Evolutionary conservation across 2,113 vertebrate genomes (phyloP).

Genomic region (Cettia cetti): DNA sequence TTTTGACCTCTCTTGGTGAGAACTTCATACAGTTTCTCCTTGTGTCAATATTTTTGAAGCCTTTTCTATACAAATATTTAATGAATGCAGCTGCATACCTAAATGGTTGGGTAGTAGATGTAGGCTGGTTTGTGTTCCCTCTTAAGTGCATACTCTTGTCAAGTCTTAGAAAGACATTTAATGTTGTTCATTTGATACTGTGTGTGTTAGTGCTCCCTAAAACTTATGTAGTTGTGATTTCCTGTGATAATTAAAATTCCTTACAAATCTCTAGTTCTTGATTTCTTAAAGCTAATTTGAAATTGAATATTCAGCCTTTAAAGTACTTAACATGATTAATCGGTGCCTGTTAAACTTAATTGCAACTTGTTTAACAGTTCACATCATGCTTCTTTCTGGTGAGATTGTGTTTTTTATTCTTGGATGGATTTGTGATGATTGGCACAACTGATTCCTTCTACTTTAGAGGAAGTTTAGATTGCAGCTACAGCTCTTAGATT

Average conservation of each 20-base stretch:
- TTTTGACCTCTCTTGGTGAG: background rate
- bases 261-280: background rate
- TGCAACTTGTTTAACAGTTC: background rate
- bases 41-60: constrained; percentile 7
- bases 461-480: background rate
- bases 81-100: constrained; percentile 11
- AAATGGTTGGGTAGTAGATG: background rate
- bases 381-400: background rate
- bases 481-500: background rate
- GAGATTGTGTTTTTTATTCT: background rate
- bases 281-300: background rate
- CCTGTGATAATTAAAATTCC: background rate
- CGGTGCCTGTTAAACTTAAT: background rate
- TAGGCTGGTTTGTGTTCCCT: background rate
- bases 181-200: background rate
- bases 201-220: background rate
- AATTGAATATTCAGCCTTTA: background rate
- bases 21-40: background rate
- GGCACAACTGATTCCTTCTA: background rate
- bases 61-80: constrained; percentile 42
- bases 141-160: background rate
- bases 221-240: background rate
- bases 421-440: background rate
- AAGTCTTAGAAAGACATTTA: background rate
- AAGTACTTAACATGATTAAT: background rate